Evolutionary conservation across 2,113 vertebrate genomes (phyloP).

Genomic region (Rhynchopsitta pachyrhyncha): DNA sequence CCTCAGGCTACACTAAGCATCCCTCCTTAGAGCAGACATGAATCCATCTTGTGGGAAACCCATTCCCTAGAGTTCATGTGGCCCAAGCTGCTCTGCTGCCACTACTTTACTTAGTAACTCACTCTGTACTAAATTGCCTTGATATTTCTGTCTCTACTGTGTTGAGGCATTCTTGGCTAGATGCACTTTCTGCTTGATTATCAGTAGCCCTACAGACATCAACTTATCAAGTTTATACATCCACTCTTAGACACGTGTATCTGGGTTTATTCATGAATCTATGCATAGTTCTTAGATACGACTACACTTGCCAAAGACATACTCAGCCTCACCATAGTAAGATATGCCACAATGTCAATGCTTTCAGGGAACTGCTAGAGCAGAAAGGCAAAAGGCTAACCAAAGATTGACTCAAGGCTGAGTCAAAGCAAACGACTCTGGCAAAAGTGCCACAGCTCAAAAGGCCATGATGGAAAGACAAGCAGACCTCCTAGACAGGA

Average conservation of each 20-base stretch:
- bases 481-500: background rate
- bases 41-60: background rate
- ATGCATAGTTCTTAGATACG: background rate
- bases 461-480: background rate
- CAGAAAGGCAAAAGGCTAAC: background rate
- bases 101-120: background rate
- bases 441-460: background rate
- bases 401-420: background rate
- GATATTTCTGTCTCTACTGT: background rate
- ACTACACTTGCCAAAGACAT: background rate
- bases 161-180: background rate
- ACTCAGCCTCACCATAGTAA: background rate
- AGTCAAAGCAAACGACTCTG: background rate
- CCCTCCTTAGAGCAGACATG: background rate
- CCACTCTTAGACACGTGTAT: background rate
- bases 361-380: background rate
- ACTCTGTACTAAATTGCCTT: background rate
- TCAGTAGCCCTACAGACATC: background rate
- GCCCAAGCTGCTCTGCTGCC: background rate
- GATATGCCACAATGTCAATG: rapidly evolving
- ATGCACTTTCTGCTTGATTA: background rate
- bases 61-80: background rate
- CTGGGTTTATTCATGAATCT: background rate
- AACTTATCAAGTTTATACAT: background rate
- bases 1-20: background rate